A percentile compares a stretch with the other conserved stretches of the same genome.
Conservation (phyloP, 1,140 invertebrate species). For the Centruroides vittatus region DNA sequence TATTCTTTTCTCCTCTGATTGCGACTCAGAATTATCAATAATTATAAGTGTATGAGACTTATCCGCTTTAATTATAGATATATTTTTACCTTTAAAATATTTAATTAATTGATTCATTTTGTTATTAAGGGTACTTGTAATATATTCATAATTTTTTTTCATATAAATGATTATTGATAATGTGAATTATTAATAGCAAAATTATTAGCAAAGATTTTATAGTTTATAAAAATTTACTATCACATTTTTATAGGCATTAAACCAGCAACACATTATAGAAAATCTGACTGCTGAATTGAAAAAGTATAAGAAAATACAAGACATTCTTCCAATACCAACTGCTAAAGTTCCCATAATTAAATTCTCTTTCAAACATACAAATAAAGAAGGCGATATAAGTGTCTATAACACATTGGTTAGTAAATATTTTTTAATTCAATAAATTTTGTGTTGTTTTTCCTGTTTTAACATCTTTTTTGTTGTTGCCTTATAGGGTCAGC, state of each 20-base stretch:
- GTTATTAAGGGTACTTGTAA: too few relatives aligned
- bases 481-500: slow-evolving; percentile 28
- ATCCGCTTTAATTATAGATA: too few relatives aligned
- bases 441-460: not conserved
- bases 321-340: slow-evolving; percentile 39
- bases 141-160: too few relatives aligned
- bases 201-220: too few relatives aligned
- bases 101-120: too few relatives aligned
- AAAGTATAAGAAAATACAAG: slow-evolving; percentile 26
- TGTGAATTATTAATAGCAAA: too few relatives aligned
- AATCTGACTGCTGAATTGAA: slow-evolving; percentile 31
- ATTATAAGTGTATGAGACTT: too few relatives aligned
- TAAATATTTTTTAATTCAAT: not conserved
- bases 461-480: not conserved
- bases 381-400: slow-evolving; percentile 44
- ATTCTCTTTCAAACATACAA: slow-evolving; percentile 32
- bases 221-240: too few relatives aligned
- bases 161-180: too few relatives aligned
- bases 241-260: slow-evolving; percentile 24
- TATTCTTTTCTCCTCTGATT: too few relatives aligned
- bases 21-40: too few relatives aligned
- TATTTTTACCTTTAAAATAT: too few relatives aligned
- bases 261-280: slow-evolving; percentile 31
- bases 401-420: slow-evolving; percentile 41
- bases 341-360: slow-evolving; percentile 53